Conservation (phyloP, 2,797 vertebrate genomes). For the Spondyliosoma cantharus region DNA sequence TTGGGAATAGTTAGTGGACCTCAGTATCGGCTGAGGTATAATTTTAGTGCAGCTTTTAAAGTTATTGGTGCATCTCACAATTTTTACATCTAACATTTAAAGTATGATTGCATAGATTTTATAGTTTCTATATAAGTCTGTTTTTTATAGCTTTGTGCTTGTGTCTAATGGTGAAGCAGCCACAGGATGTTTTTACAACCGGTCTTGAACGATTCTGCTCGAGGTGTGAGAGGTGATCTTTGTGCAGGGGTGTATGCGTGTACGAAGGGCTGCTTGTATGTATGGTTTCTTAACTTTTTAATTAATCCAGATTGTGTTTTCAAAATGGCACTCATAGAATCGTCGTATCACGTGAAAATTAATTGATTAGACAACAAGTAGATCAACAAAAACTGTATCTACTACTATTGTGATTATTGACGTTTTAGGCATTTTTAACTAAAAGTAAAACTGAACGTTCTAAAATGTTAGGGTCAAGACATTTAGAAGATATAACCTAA, state of each 20-base stretch:
- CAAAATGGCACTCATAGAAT: neutral
- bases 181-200: slow-evolving; percentile 25
- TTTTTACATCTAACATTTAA: slow-evolving; percentile 51
- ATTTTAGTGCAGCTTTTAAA: slow-evolving; percentile 65
- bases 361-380: neutral
- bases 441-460: neutral
- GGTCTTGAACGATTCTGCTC: neutral
- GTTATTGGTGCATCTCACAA: slow-evolving; percentile 47
- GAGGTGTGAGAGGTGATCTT: neutral
- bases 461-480: too few species aligned
- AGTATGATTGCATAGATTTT: slow-evolving; percentile 54
- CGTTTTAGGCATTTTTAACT: neutral
- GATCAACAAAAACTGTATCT: neutral
- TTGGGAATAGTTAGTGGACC: slow-evolving; percentile 23
- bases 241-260: neutral
- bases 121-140: slow-evolving; percentile 51
- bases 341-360: neutral
- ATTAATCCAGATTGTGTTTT: slow-evolving; percentile 3
- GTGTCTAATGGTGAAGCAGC: slow-evolving; percentile 29
- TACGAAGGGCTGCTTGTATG: neutral
- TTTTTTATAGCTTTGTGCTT: slow-evolving; percentile 47
- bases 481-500: too few species aligned
- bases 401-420: too few species aligned
- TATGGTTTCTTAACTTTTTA: neutral
- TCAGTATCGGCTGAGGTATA: slow-evolving; percentile 27